These are phyloP conservation scores for Morpho helenor DNA, from an alignment of 2,888 invertebrate species.

Conservation along the genomic window DNA sequence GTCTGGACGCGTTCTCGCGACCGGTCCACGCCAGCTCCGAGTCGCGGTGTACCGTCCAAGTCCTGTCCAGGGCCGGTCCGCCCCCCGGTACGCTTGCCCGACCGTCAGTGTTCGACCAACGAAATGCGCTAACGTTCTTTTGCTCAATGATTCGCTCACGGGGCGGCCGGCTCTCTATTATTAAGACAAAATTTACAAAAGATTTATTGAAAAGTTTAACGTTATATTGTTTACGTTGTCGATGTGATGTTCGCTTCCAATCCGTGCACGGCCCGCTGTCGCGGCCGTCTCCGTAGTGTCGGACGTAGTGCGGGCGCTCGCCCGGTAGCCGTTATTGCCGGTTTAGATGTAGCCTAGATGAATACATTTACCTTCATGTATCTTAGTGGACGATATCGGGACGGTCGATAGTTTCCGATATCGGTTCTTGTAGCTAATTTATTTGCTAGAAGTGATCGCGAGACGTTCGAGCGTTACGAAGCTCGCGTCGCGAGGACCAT, in stretches of 20 bases:
- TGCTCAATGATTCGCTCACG: slow-evolving; percentile 71
- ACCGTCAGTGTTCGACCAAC: slow-evolving; percentile 36
- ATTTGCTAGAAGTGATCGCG: slow-evolving; percentile 53
- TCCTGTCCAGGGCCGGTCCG: slow-evolving; percentile 60
- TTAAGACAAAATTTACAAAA: slow-evolving; percentile 70
- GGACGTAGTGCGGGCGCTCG: slow-evolving; percentile 64
- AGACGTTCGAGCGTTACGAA: slow-evolving; percentile 33
- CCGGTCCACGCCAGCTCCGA: slow-evolving; percentile 16
- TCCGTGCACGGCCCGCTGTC: slow-evolving; percentile 58
- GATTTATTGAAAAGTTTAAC: slow-evolving; percentile 62
- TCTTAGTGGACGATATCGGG: slow-evolving; percentile 56
- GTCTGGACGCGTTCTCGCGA: slow-evolving; percentile 40
- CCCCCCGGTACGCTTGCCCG: slow-evolving; percentile 25
- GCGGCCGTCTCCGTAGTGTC: slow-evolving; percentile 57
- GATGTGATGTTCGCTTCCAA: slow-evolving; percentile 60
- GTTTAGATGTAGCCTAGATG: slow-evolving; percentile 65
- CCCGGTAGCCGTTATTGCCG: slow-evolving; percentile 67
- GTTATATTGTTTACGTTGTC: slow-evolving; percentile 59
- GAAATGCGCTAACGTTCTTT: slow-evolving; percentile 23
- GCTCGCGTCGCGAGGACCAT: slow-evolving; percentile 54
- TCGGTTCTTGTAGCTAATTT: slow-evolving; percentile 53
- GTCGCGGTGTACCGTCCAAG: slow-evolving; percentile 48
- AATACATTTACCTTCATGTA: slow-evolving; percentile 63
- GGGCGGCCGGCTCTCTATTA: slow-evolving; percentile 64
- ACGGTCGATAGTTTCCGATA: slow-evolving; percentile 64